phyloP scores from a whole-genome alignment of 2,888 invertebrate genomes.

The Melieria omissa region DNA sequence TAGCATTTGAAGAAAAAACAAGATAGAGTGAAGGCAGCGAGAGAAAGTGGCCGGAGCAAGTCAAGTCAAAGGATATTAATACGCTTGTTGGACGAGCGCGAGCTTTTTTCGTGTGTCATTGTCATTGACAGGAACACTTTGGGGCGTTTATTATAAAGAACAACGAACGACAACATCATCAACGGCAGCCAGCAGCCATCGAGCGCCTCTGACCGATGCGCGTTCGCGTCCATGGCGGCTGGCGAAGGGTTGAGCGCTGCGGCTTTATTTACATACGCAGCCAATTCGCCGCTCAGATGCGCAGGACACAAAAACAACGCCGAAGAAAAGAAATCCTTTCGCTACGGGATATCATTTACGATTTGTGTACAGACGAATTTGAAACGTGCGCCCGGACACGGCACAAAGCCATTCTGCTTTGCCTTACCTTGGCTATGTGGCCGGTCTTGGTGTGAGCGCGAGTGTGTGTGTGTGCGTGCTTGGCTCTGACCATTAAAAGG shows the following conservation, averaged over 20 bases:
- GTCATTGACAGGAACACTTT: constrained; percentile 14
- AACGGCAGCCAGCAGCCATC: background rate
- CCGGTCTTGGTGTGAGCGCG: constrained; percentile 9
- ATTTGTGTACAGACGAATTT: constrained; percentile 49
- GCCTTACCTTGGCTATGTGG: constrained; percentile 9
- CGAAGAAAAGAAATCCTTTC: constrained; percentile 59
- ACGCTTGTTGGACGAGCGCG: constrained; percentile 39
- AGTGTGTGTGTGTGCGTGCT: background rate
- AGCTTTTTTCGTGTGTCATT: constrained; percentile 1
- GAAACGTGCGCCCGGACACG: constrained; percentile 19
- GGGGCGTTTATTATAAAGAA: background rate
- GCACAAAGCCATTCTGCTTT: background rate
- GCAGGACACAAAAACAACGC: constrained; percentile 24
- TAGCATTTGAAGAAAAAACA: constrained; percentile 48
- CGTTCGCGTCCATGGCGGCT: background rate
- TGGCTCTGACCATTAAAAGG: constrained; percentile 56
- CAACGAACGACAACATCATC: constrained; percentile 19
- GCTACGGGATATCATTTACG: constrained; percentile 66
- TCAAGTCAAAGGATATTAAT: constrained; percentile 45
- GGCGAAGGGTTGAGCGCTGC: constrained; percentile 6
- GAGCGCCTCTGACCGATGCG: background rate
- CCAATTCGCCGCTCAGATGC: constrained; percentile 44
- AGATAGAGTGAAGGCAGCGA: constrained; percentile 29
- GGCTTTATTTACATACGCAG: constrained; percentile 38
- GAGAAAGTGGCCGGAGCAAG: constrained; percentile 22